phyloP scores from a whole-genome alignment of 2,797 vertebrate genomes.

The Sebastes nivosus region DNA sequence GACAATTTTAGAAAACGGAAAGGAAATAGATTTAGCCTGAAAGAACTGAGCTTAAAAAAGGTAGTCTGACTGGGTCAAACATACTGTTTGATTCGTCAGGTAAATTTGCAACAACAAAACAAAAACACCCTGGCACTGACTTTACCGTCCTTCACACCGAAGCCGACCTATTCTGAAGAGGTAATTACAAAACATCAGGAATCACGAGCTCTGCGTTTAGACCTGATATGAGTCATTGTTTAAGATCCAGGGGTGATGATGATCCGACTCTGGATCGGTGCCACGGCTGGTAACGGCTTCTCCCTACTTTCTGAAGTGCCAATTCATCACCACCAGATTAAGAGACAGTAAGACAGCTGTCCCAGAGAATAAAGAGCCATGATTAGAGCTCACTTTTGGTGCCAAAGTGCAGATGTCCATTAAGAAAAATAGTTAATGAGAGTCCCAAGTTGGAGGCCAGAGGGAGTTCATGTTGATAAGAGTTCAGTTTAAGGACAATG shows the following conservation, averaged over 20 bases:
- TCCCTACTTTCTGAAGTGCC: not conserved
- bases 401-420: not conserved
- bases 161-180: not conserved
- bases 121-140: not conserved
- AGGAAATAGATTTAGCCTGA: not conserved
- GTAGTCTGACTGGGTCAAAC: not conserved
- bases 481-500: too few species aligned
- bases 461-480: not conserved
- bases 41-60: not conserved
- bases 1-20: not conserved
- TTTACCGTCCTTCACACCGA: not conserved
- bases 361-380: constrained; percentile 18
- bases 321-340: constrained; percentile 24
- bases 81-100: not conserved
- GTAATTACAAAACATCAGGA: constrained; percentile 25
- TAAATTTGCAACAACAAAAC: not conserved
- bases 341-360: constrained; percentile 30
- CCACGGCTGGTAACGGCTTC: not conserved
- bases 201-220: not conserved
- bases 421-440: constrained; percentile 7
- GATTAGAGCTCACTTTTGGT: constrained; percentile 2
- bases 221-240: constrained; percentile 8
- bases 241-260: not conserved
- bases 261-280: constrained; percentile 29
- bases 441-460: not conserved